These are phyloP conservation scores for Drosophila persimilis DNA, from an alignment of 1,140 invertebrate genomes.

Conservation along the genomic window DNA sequence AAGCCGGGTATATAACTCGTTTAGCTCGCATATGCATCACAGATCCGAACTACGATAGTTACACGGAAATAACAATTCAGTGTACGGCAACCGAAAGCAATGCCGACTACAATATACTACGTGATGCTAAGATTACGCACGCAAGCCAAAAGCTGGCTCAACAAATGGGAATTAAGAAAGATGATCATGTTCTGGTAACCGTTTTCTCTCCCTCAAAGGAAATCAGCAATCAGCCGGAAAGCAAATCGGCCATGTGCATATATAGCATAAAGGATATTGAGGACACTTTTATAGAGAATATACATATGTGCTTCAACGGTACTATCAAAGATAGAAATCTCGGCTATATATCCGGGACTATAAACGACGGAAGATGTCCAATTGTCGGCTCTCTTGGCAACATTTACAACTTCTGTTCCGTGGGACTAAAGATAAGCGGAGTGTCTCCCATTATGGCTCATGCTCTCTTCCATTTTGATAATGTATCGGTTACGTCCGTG, in stretches of 20 bases:
- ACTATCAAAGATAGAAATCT: conserved; percentile 95
- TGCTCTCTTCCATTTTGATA: conserved; percentile 90
- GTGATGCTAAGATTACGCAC: conserved; percentile 93
- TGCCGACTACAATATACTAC: conserved; percentile 92
- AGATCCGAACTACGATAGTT: conserved; percentile 97
- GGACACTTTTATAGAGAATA: conserved; percentile 96
- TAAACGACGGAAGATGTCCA: conserved; percentile 94
- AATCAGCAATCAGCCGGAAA: conserved; percentile 90
- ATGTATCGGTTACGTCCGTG: conserved; percentile 92
- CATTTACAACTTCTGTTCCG: conserved; percentile 95
- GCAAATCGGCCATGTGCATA: conserved; percentile 92
- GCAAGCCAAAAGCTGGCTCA: conserved; percentile 92
- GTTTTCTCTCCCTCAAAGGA: conserved; percentile 93
- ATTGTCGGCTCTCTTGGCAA: conserved; percentile 93
- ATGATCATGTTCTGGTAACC: conserved; percentile 91
- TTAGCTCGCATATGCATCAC: conserved; percentile 96
- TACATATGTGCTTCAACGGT: conserved; percentile 98
- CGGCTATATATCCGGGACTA: conserved; percentile 96
- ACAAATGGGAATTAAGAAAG: conserved; percentile 89
- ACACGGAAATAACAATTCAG: conserved; percentile 96
- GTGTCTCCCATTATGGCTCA: conserved; percentile 90
- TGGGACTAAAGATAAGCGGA: conserved; percentile 95
- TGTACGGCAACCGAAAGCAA: conserved; percentile 86
- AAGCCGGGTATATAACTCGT: conserved; percentile 94
- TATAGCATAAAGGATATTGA: conserved; percentile 95